A percentile compares a stretch with the other conserved stretches of the same genome.
Evolutionary conservation across 2,113 vertebrate genomes (phyloP).

Genomic region (Scytalopus superciliaris): DNA sequence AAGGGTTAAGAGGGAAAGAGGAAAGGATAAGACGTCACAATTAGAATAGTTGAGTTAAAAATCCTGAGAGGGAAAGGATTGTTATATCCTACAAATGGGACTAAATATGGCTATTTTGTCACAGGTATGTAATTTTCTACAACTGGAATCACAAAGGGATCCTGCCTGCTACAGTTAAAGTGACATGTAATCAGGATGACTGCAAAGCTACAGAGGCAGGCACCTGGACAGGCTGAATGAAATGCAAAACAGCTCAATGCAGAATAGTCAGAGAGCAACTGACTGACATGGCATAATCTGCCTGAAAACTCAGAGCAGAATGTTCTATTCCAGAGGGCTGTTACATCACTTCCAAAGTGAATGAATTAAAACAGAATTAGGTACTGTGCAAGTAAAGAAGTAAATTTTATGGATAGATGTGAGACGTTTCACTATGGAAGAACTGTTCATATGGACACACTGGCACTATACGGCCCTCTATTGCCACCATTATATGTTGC

Average conservation of each 20-base stretch:
- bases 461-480: not conserved
- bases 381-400: not conserved
- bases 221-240: not conserved
- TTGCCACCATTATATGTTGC: not conserved
- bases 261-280: not conserved
- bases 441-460: not conserved
- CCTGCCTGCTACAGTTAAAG: not conserved
- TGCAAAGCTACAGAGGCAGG: not conserved
- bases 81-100: not conserved
- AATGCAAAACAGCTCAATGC: not conserved
- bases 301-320: not conserved
- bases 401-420: not conserved
- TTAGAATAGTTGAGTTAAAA: not conserved
- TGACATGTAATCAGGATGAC: not conserved
- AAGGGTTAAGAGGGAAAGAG: not conserved
- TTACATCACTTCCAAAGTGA: not conserved
- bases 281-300: not conserved
- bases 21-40: not conserved
- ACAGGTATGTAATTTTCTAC: not conserved
- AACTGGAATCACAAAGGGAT: not conserved
- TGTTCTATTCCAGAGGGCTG: not conserved
- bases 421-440: not conserved
- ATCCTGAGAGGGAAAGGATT: not conserved
- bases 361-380: not conserved
- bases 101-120: not conserved